Base-by-base conservation (phyloP, 2,113 vertebrate species). In the Lepus timidus region DNA sequence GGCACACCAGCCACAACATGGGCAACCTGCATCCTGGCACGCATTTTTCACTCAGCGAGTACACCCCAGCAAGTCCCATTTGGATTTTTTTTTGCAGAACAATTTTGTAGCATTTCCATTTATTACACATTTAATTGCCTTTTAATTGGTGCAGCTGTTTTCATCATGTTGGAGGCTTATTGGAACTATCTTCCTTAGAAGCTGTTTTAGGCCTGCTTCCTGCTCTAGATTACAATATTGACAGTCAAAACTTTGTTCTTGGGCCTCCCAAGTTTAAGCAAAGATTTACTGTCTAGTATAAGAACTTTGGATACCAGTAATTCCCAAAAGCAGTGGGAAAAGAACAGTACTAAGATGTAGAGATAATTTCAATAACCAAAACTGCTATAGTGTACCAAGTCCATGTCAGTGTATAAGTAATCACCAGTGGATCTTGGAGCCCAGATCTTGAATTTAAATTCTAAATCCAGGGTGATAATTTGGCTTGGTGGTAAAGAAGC, bases 81-180 rank as follows among this genome's bases (percentile, higher is more conserved):
- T 80, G 39, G 92, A 95, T 85, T 49, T 95, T n/a, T n/a, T 74
- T 73, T 95, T 83, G 87, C 36, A 84, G 9, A 97, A 97, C 90
- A 44, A 82, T 81, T 91, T 44, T 31, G 75, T 90, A 96, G 19
- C 70, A 39, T 88, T 97, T 96, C 95, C 11, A 95, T 91, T 97
- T 97, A 88, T 95, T 97, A 96, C 62, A 88, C 65, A 79, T 65
- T 97, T 96, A 95, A 95, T 94, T 97, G 64, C 1, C 90, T 96
- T 96, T 97, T 97, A 97, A 98, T 95, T 93, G 36, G 75, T 90
- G 68, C 88, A 97, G 64, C 81, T 98, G 70, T 94, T 97, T 93
- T 95, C 81, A 83, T 44, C 93, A 23, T 95, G 62, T 94, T 58
- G 91, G 95, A 80, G 65, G 29, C 52, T 58, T 82, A 52, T 71